Evolutionary conservation across 2,888 invertebrate genomes (phyloP).

Genomic region (Lasioglossum leucozonium): DNA sequence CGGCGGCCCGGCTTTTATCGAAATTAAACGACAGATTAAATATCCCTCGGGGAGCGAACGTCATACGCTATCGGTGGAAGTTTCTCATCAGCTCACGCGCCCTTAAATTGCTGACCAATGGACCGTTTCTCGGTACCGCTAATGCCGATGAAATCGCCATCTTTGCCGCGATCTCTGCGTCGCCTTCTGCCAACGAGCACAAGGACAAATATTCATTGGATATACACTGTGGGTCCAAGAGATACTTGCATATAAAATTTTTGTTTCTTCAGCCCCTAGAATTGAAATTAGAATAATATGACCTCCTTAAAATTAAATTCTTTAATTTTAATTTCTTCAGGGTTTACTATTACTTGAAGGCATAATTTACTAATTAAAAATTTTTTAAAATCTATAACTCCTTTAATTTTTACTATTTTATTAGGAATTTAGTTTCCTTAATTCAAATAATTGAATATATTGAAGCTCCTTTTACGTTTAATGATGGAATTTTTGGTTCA

Average conservation of each 20-base stretch:
- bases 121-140: constrained; percentile 10
- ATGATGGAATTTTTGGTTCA: too few relatives aligned
- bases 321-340: too few relatives aligned
- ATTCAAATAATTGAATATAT: too few relatives aligned
- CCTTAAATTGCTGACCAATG: constrained; percentile 42
- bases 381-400: too few relatives aligned
- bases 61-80: constrained; percentile 14
- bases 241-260: background rate
- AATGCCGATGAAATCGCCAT: constrained; percentile 31
- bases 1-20: constrained; percentile 57
- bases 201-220: background rate
- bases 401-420: too few relatives aligned
- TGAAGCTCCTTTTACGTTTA: too few relatives aligned
- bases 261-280: too few relatives aligned
- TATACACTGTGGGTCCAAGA: background rate
- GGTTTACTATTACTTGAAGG: too few relatives aligned
- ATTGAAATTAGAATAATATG: too few relatives aligned
- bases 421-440: too few relatives aligned
- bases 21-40: constrained; percentile 66
- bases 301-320: too few relatives aligned
- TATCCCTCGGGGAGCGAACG: constrained; percentile 44
- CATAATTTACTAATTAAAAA: too few relatives aligned
- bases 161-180: constrained; percentile 4
- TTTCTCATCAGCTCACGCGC: constrained; percentile 45
- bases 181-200: background rate